Conservation (phyloP, 1,140 invertebrate species). For the Marisa cornuarietis region DNA sequence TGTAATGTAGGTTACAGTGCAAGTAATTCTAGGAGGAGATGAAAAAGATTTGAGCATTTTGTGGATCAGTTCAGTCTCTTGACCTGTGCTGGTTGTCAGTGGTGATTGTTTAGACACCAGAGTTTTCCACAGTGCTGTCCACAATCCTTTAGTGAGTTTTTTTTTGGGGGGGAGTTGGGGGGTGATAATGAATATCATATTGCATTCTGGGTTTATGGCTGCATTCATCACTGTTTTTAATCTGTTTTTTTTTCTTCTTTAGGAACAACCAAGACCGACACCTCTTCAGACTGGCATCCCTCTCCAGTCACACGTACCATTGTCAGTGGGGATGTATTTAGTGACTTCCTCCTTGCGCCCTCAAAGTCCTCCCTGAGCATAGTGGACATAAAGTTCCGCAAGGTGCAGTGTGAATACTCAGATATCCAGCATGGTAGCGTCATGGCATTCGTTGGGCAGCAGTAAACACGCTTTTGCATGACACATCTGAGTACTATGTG, state of each 20-base stretch:
- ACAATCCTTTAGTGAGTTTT: background rate
- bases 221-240: background rate
- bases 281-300: conserved; percentile 69
- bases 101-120: too few species aligned
- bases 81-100: too few species aligned
- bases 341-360: conserved; percentile 80
- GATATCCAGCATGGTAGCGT: conserved; percentile 18
- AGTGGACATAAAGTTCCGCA: conserved; percentile 78
- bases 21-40: too few species aligned
- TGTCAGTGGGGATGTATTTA: conserved; percentile 77
- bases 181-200: background rate
- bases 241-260: conserved; percentile 21
- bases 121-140: too few species aligned
- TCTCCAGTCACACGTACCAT: conserved; percentile 77
- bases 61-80: too few species aligned
- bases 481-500: background rate
- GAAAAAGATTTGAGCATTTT: too few species aligned
- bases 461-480: conserved; percentile 1
- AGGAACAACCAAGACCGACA: conserved; percentile 48
- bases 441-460: conserved; percentile 26
- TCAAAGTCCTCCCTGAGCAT: conserved; percentile 79
- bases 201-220: background rate
- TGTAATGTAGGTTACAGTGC: too few species aligned
- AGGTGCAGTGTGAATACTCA: conserved; percentile 77
- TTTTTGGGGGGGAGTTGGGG: background rate